Conservation (phyloP, 2,888 invertebrate genomes). For the Rhopalosiphum nymphaeae region DNA sequence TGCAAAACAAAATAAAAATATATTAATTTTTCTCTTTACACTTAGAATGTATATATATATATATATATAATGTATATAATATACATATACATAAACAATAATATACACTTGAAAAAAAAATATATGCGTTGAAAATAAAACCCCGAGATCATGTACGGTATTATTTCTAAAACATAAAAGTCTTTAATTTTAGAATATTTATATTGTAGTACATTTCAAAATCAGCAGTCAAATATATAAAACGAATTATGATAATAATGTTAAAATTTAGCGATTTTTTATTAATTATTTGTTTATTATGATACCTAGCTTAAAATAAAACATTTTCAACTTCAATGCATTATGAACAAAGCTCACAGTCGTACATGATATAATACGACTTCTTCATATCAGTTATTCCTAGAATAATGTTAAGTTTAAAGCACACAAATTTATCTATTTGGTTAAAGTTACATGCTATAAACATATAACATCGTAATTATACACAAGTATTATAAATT, state of each 20-base stretch:
- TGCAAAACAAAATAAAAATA: not conserved
- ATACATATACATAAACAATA: not conserved
- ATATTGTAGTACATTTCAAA: not conserved
- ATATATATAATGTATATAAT: not conserved
- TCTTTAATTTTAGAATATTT: not conserved
- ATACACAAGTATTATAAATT: not conserved
- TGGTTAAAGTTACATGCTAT: not conserved
- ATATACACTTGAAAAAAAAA: not conserved
- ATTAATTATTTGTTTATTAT: not conserved
- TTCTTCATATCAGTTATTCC: not conserved
- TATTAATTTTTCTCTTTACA: too few species aligned
- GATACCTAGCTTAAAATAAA: not conserved
- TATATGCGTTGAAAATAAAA: not conserved
- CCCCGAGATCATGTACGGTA: not conserved
- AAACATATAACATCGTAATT: not conserved
- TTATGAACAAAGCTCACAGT: not conserved
- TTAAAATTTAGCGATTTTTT: not conserved
- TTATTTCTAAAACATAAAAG: not conserved
- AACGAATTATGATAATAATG: not conserved
- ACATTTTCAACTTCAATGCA: not conserved
- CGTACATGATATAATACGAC: not conserved
- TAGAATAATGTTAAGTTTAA: not conserved
- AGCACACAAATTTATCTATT: not conserved
- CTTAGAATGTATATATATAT: not conserved
- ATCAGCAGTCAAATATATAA: not conserved